Conservation (phyloP, 2,888 invertebrate species). For the Eristalis pertinax region DNA sequence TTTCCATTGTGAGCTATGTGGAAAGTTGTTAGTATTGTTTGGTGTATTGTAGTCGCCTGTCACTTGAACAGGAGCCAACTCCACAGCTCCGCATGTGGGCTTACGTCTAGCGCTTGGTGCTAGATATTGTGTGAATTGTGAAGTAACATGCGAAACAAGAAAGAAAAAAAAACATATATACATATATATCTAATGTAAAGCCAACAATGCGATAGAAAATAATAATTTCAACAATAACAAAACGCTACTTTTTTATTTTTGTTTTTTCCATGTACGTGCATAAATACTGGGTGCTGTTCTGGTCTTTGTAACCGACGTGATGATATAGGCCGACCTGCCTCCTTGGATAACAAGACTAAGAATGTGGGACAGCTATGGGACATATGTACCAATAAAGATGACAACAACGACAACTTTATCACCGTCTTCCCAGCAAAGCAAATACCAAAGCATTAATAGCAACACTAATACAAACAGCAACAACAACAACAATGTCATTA, state of each 20-base stretch:
- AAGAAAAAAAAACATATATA: neutral
- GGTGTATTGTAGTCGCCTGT: constrained; percentile 61
- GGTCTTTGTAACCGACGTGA: constrained; percentile 34
- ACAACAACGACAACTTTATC: constrained; percentile 79
- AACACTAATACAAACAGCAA: constrained; percentile 26
- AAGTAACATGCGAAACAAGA: constrained; percentile 48
- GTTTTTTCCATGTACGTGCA: constrained; percentile 21
- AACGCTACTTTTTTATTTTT: constrained; percentile 27
- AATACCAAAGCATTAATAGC: constrained; percentile 52
- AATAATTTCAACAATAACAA: constrained; percentile 74
- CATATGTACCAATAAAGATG: constrained; percentile 81
- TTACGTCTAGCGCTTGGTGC: constrained; percentile 33
- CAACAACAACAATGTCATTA: constrained; percentile 72
- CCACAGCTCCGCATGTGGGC: constrained; percentile 10
- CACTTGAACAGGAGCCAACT: constrained; percentile 64
- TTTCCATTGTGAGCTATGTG: constrained; percentile 54
- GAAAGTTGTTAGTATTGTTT: constrained; percentile 66
- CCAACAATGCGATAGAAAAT: constrained; percentile 74
- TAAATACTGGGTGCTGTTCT: constrained; percentile 50
- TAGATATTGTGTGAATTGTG: constrained; percentile 61
- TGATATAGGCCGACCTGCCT: constrained; percentile 80
- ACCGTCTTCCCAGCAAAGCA: constrained; percentile 74
- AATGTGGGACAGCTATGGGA: constrained; percentile 88
- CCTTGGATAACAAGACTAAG: constrained; percentile 87
- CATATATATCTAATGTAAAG: constrained; percentile 30